Evolutionary conservation across 2,113 vertebrate species (phyloP), one percentile per base, ranked within the genome.

Genomic region (Climacteris rufus): DNA sequence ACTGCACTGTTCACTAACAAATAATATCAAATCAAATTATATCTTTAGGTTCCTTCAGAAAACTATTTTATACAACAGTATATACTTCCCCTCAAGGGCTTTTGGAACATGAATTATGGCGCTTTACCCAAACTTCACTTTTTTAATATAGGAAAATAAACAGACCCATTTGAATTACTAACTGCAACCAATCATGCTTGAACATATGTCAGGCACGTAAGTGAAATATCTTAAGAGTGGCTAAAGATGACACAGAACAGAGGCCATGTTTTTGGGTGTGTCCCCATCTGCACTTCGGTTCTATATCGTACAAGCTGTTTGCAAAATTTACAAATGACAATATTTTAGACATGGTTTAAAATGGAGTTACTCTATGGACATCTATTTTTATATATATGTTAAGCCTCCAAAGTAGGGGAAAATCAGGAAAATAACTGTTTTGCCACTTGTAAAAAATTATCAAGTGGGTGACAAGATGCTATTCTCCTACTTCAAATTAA

Each of bases 251-350:
- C 59, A 69, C 1, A 80, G 39, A 74, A 42, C 8, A 84, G 22
- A 66, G 25, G 11, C 31, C 35, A 25, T 18, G 3, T 15, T 72
- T 91, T 49, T 49, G 44, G 19, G 76, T 83, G 37, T 23, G 18
- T 37, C 18, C 12, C 40, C 17, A n/a, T 40, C 70, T 78, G 68
- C 23, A n/a, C 33, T 78, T 81, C 0, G 2, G 53, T 63, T 82
- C 47, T 68, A 21, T 59, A 23, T 10, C 6, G 0, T 30, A 47
- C 54, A 89, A 87, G 21, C 9, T 54, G 81, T 70, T 76, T 28
- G 68, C 2, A 3, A 0, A 5, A 28, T 21, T 28, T 64, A 47
- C 7, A 75, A 85, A 72, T 22, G 4, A 31, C 10, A 9, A 1
- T 39, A 40, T 45, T 84, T 85, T 49, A 85, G 30, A 65, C 8